Base-by-base conservation (phyloP, 2,113 vertebrate genomes). In the Sebastes schlegelii region DNA sequence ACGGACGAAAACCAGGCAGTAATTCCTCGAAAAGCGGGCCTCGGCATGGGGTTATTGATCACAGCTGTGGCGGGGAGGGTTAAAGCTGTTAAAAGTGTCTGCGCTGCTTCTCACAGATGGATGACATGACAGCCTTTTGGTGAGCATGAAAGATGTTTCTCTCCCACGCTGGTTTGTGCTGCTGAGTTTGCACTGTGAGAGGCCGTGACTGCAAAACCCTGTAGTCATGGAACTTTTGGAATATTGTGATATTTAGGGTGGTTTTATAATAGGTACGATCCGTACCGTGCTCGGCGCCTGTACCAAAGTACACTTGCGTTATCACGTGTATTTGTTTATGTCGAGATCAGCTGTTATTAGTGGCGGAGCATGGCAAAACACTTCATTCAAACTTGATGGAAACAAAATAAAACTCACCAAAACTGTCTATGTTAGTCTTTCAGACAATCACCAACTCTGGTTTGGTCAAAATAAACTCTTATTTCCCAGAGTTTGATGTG, bases 21-120 rank as follows among this genome's bases (percentile, higher is more conserved):
- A 42, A 55, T 6, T 58, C 2, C 2, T 55, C 6, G 8, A 64
- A 73, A 9, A 57, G 17, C 4, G 23, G n/a, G 60, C 55, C 13
- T 34, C 46, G 4, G 43, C 6, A 40, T 73, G 57, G 71, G 65
- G 46, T 61, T 8, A 85, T 80, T 65, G 71, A 87, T 85, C 65
- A 54, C 57, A 74, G 63, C 75, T 49, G 54, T 12, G 70, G 40
- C 54, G 68, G 55, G 67, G 48, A 58, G 62, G 21, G 64, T 69
- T 48, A 58, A 68, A 54, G 64, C 52, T 65, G 48, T 77, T 34
- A 57, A 55, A 74, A 68, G 45, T 63, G 43, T 71, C 74, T 78
- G 34, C 5, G n/a, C 72, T 78, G 42, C 69, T 75, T 82, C 48
- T 79, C 60, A 58, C n/a, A 10, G 6, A 23, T 5, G 0, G 46